Conservation (phyloP, 2,113 vertebrate genomes). For the Proteles cristata region DNA sequence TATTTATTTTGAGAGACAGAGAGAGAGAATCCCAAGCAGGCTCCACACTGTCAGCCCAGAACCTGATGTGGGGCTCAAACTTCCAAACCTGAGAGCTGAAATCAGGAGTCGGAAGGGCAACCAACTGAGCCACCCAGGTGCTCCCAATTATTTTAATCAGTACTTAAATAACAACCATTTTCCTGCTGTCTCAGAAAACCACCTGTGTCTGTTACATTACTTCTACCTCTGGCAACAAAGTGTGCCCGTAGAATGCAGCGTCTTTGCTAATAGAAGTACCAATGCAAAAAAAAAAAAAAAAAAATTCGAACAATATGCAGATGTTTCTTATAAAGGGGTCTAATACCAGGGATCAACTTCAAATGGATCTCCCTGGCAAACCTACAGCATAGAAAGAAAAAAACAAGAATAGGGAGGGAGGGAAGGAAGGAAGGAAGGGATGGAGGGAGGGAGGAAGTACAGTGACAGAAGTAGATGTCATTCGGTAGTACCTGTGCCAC, state of each 20-base stretch:
- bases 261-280: background rate
- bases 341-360: background rate
- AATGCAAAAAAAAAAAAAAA: background rate
- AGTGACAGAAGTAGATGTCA: background rate
- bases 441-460: background rate
- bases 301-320: background rate
- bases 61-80: too few species aligned
- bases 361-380: background rate
- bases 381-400: background rate
- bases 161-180: conserved; percentile 42
- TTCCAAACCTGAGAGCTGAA: too few species aligned
- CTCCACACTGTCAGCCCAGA: too few species aligned
- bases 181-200: background rate
- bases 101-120: too few species aligned
- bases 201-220: background rate
- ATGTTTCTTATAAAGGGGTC: background rate
- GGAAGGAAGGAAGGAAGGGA: background rate
- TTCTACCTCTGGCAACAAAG: conserved; percentile 32
- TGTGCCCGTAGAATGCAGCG: background rate
- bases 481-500: background rate
- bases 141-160: background rate
- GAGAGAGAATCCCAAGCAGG: too few species aligned
- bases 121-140: too few species aligned
- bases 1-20: too few species aligned
- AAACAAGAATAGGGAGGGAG: background rate